Percentiles rank a stretch among this genome's conserved stretches.
These are phyloP conservation scores for Tragelaphus scriptus DNA, from an alignment of 2,113 vertebrate species.

Conservation along the genomic window DNA sequence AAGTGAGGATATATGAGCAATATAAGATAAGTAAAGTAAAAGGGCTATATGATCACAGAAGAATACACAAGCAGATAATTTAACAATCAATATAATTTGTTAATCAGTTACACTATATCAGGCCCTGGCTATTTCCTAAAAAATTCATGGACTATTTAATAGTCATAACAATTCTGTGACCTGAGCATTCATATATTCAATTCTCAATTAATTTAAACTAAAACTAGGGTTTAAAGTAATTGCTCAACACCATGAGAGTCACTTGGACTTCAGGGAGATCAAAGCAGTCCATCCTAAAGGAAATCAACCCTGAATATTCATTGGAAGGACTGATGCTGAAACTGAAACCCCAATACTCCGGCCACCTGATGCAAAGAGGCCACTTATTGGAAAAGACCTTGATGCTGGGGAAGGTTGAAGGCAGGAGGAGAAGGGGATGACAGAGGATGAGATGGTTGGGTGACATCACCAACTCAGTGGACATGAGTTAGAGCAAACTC, in stretches of 20 bases:
- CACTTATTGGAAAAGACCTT: background rate
- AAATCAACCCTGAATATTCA: background rate
- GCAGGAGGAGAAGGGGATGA: background rate
- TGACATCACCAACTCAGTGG: background rate
- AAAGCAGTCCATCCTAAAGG: background rate
- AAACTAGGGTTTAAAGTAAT: background rate
- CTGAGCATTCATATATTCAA: background rate
- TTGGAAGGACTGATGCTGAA: background rate
- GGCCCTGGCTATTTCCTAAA: background rate
- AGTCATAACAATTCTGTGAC: background rate
- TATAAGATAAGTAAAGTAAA: background rate
- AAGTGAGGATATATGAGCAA: background rate
- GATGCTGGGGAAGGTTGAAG: background rate
- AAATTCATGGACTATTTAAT: background rate
- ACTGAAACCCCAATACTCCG: background rate
- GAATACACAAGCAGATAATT: background rate
- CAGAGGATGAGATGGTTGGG: background rate
- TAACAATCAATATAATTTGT: background rate
- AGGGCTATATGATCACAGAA: background rate
- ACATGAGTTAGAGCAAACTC: background rate
- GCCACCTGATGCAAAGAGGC: fast-evolving
- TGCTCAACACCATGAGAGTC: background rate
- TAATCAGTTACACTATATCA: background rate
- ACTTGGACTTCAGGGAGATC: background rate
- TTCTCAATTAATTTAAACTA: background rate